These are phyloP conservation scores for Nezara viridula DNA, from an alignment of 2,888 invertebrate species.

Conservation along the genomic window DNA sequence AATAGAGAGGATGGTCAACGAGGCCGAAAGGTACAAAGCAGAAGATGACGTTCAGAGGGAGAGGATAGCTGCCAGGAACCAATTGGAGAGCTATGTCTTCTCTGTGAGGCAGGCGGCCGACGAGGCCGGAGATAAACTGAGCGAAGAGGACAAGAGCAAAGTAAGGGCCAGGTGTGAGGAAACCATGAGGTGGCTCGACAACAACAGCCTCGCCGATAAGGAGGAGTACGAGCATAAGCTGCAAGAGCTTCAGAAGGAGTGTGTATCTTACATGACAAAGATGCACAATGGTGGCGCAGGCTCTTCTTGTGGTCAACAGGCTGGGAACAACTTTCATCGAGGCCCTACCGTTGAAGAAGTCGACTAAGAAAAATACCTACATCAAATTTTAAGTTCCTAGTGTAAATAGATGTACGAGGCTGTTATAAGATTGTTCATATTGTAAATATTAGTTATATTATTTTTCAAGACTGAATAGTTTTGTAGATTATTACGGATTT, in stretches of 20 bases:
- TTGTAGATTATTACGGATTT: neutral
- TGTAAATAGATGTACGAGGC: conserved; percentile 73
- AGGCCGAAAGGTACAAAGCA: conserved; percentile 72
- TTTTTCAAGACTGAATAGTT: neutral
- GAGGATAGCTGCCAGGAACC: conserved; percentile 70
- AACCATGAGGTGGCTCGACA: conserved; percentile 71
- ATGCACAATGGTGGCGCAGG: conserved; percentile 65
- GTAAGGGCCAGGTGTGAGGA: conserved; percentile 68
- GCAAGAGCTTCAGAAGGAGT: conserved; percentile 69
- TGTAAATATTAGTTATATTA: neutral
- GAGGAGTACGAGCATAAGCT: conserved; percentile 70
- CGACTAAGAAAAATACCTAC: conserved; percentile 67
- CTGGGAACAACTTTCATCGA: conserved; percentile 67
- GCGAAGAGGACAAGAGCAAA: conserved; percentile 69
- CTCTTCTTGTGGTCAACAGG: conserved; percentile 60
- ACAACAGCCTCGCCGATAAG: conserved; percentile 70
- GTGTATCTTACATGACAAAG: conserved; percentile 70
- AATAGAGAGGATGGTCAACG: conserved; percentile 83
- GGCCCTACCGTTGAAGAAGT: conserved; percentile 72
- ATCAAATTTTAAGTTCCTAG: conserved; percentile 71
- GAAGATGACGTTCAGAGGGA: conserved; percentile 69
- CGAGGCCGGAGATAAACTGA: conserved; percentile 68
- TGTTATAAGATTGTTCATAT: conserved; percentile 1
- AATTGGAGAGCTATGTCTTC: conserved; percentile 69
- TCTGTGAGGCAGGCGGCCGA: conserved; percentile 68